These are phyloP conservation scores for Cryptomyrus ogoouensis DNA, from an alignment of 2,113 vertebrate genomes.

Conservation along the genomic window DNA sequence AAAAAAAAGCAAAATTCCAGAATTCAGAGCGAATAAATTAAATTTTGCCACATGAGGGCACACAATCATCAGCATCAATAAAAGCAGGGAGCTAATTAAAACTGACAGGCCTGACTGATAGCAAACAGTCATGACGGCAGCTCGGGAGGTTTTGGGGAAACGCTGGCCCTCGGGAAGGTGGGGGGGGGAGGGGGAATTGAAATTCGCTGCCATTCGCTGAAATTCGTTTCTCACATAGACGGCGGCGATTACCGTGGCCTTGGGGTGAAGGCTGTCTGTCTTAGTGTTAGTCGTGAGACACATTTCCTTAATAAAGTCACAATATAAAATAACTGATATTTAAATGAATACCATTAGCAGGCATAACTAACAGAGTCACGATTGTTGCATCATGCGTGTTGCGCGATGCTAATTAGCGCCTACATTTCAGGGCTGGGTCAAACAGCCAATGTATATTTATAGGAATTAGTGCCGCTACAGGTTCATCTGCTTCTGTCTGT, in stretches of 20 bases:
- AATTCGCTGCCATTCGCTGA: background rate
- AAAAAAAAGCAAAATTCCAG: constrained; percentile 34
- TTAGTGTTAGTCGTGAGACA: background rate
- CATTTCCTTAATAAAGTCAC: background rate
- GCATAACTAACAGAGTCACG: background rate
- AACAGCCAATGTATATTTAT: background rate
- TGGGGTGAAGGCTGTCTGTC: background rate
- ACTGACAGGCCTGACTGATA: constrained; percentile 4
- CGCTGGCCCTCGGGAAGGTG: background rate
- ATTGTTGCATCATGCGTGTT: background rate
- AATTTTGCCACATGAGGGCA: constrained; percentile 30
- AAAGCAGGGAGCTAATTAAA: background rate
- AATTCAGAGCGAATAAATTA: constrained; percentile 9
- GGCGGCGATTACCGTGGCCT: background rate
- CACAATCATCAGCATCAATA: constrained; percentile 31
- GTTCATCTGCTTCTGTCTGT: background rate
- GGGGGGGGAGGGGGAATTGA: background rate
- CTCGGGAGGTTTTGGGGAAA: background rate
- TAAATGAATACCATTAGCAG: background rate
- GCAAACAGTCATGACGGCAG: background rate
- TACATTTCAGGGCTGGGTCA: background rate
- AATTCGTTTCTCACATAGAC: background rate
- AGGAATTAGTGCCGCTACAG: background rate
- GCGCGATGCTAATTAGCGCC: background rate
- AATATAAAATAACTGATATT: background rate